Evolutionary conservation across 2,888 invertebrate genomes (phyloP).

Genomic region (Axea sp.): DNA sequence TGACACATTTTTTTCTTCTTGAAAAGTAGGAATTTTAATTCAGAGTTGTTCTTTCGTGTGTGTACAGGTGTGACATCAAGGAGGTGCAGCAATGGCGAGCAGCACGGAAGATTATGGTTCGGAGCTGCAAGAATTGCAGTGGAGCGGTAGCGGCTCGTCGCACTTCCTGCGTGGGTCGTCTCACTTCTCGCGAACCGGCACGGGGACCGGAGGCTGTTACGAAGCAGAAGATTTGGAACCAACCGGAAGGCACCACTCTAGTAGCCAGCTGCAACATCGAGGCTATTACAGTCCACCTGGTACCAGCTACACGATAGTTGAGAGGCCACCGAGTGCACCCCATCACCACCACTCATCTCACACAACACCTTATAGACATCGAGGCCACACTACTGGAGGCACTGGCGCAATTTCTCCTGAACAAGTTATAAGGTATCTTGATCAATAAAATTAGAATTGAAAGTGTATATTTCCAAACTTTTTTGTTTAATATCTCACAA

Average conservation of each 20-base stretch:
- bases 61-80: slow-evolving; percentile 41
- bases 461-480: no score
- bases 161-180: slow-evolving; percentile 72
- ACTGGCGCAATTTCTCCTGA: slow-evolving; percentile 87
- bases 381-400: slow-evolving; percentile 71
- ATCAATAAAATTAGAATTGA: neutral
- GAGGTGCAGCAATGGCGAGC: slow-evolving; percentile 70
- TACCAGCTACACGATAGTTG: slow-evolving; percentile 93
- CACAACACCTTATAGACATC: slow-evolving; percentile 76
- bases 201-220: slow-evolving; percentile 73
- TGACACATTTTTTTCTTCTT: no score
- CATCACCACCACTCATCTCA: slow-evolving; percentile 85
- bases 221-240: slow-evolving; percentile 78
- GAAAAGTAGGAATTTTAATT: no score
- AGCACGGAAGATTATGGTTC: slow-evolving; percentile 60
- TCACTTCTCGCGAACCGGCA: slow-evolving; percentile 80
- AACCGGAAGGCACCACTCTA: slow-evolving; percentile 79
- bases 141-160: slow-evolving; percentile 73
- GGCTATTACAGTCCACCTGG: slow-evolving; percentile 93
- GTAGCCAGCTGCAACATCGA: slow-evolving; percentile 80
- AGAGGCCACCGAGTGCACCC: slow-evolving; percentile 87
- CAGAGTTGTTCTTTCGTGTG: no score
- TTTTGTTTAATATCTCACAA: no score
- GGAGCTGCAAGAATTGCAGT: slow-evolving; percentile 78
- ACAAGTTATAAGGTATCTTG: slow-evolving; percentile 85